Base-by-base conservation (phyloP, 2,888 invertebrate genomes). In the Matsumyia berberina region DNA sequence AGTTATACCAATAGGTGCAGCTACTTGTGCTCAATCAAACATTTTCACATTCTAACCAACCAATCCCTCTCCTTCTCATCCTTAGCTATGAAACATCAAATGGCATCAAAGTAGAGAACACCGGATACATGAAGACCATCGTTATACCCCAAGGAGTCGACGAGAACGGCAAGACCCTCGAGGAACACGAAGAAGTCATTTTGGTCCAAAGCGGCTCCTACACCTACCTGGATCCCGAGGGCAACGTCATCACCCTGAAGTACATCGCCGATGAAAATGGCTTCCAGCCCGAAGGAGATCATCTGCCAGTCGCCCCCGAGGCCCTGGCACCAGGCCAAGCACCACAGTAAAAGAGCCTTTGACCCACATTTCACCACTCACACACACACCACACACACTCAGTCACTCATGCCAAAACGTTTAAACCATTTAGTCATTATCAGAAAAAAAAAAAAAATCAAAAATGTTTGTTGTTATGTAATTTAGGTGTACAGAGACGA, bases 1-100 rank as follows among this genome's bases (percentile, higher is more conserved):
- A 92, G 91, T 86, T 93, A 91, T 79, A 93, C 91, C 85, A 93
- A 90, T 89, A 93, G 92, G 92, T 93, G 87, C 7, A 67, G 55
- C n/a, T 69, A 64, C n/a, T 31, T 12, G 33, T 31, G 2, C 12
- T 51, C 69, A 62, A 7, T 17, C n/a, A 55, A 33, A 31, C 8
- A 11, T 42, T 55, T 35, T 19, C n/a, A 11, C 9, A 29, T 42
- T 33, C 64, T 55, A 42, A 70, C 46, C 12, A 44, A 0, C 24
- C 66, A n/a, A n/a, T n/a, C n/a, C n/a, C n/a, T n/a, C 17, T 58
- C 29, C 15, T 19, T 33, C 15, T 8, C 35, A 3, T 1, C 11
- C 17, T 7, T 7, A 96, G 96, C 90, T 96, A 95, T 87, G 96
- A 96, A 92, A 95, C 96, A 17, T 96, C 94, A 2, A 96, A 96